Base-by-base conservation (phyloP, 2,797 vertebrate genomes). In the Heteromormyrus szaboi region DNA sequence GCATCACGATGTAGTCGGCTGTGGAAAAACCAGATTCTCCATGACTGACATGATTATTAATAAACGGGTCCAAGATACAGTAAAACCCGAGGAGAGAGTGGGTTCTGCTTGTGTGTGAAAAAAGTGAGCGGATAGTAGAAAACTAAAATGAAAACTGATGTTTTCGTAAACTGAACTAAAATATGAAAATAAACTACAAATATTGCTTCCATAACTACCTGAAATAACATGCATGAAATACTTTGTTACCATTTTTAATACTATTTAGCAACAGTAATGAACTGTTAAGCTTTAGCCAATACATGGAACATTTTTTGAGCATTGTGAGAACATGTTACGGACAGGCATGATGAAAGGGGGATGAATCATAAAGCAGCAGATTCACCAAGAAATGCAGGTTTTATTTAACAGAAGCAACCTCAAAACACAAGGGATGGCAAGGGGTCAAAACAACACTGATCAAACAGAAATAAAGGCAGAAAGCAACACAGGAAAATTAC, bases 1-100 rank as follows among this genome's bases (percentile, higher is more conserved):
- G 98, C 99, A 99, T 99, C 95, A 99, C 99, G 9, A 99, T 99
- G 91, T 99, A 99, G 95, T 99, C 98, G 90, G 98, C 99, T 99
- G 94, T 46, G 93, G 90, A 44, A 92, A 92, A 81, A 53, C 90
- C 91, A 33, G 68, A 37, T 7, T 53, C 50, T 56, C 29, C 4
- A 44, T 17, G 50, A 62, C 37, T 22, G 22, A 44, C 22, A 41
- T 14, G 19, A 65, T 37, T 46, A 8, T 37, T 41, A 81, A 81
- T 81, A 41, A 22, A 59, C 7, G 56, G 7, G 7, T 37, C 29
- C 4, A 37, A 7, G 14, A 19, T 2, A 72, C 9, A 8, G 19
- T 44, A 79, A 9, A 9, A 11, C 4, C 29, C 5, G 12, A 76
- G 33, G 68, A 76, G 14, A 2, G 22, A 76, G 33, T 41, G 14